Conservation (phyloP, 2,888 invertebrate species). For the Siphonodentalium dalli region DNA sequence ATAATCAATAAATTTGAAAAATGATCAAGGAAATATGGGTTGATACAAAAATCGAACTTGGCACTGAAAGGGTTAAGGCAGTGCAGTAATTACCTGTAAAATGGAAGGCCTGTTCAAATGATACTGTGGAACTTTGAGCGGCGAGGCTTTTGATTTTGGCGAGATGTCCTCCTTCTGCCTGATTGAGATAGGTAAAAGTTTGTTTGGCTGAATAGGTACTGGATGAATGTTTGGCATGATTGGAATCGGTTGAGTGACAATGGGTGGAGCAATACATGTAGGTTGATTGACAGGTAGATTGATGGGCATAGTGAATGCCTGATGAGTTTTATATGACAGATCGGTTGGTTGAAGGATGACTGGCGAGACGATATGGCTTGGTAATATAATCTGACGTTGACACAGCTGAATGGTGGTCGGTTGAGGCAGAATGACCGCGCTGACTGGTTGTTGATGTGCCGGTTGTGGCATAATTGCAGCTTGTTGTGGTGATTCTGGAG, state of each 20-base stretch:
- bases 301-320: too few relatives aligned
- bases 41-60: too few relatives aligned
- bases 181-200: too few relatives aligned
- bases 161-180: slow-evolving; percentile 8
- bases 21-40: too few relatives aligned
- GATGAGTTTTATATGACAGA: too few relatives aligned
- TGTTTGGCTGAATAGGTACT: neutral
- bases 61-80: too few relatives aligned
- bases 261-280: neutral
- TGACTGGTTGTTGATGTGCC: neutral
- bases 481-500: slow-evolving; percentile 15
- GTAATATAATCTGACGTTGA: neutral
- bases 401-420: neutral
- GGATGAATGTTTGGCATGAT: neutral
- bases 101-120: slow-evolving; percentile 30
- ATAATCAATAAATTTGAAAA: too few relatives aligned
- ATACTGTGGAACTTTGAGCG: slow-evolving; percentile 55
- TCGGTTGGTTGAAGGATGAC: neutral
- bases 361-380: neutral
- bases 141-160: slow-evolving; percentile 34
- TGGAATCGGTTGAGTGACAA: neutral
- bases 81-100: slow-evolving; percentile 21
- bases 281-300: too few relatives aligned
- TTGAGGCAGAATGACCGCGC: neutral
- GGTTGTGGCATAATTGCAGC: slow-evolving; percentile 3